Evolutionary conservation across 2,797 vertebrate species (phyloP), one percentile per base, ranked within the genome.

Genomic region (Furcifer pardalis): DNA sequence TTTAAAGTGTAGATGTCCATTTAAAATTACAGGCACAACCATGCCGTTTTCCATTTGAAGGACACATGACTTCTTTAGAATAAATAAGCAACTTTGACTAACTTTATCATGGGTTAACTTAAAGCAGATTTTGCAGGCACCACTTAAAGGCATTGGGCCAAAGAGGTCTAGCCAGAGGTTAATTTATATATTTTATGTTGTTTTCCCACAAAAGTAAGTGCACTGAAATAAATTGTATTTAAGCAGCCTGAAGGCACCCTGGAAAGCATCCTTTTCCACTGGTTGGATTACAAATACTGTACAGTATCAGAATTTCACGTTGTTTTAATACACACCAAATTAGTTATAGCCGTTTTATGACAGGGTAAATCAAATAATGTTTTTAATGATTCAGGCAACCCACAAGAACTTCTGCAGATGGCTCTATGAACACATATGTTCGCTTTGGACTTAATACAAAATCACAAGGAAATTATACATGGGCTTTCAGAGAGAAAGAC

Each of bases 341-440:
- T 1, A 63, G 46, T 8, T 23, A 35, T 59, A 84, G 77, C 46
- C 40, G 30, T 17, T 73, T 73, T 1, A 44, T 35, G 52, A 25
- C 79, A 76, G 32, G n/a, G n/a, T 37, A 68, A 60, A 0, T 56
- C 63, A 68, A 7, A 0, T 0, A 1, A 35, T 42, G 10, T 0
- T 42, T 13, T 0, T 68, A 12, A 15, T 2, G 15, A 19, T 21
- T 83, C 79, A 0, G 0, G 32, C 13, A 15, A 68, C 0, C 2
- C 30, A 19, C 44, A 56, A 86, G 68, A 65, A 1, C 8, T 83
- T 81, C 76, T 77, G 82, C 0, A 1, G 12, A 46, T 42, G 66
- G n/a, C 66, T 2, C 17, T 63, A 84, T 80, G 59, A 25, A 40
- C 74, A 62, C 44, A 68, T 44, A 1, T 0, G 27, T 86, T 86